Percentiles rank a stretch among this genome's conserved stretches.
phyloP scores from a whole-genome alignment of 2,113 vertebrate species.

The Malurus alboscapulatus region DNA sequence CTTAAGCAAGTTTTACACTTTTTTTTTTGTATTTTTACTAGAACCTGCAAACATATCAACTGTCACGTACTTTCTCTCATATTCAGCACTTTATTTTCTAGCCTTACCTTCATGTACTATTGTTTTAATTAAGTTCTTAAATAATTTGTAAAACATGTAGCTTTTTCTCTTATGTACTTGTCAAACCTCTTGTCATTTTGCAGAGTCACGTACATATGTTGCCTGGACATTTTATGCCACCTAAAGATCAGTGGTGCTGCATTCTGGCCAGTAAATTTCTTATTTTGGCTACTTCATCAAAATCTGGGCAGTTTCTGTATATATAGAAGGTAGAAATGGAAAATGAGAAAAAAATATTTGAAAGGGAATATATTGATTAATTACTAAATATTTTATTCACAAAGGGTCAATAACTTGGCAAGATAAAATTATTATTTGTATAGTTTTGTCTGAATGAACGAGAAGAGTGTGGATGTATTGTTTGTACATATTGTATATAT shows the following conservation, averaged over 20 bases:
- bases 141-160: constrained; percentile 69
- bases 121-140: constrained; percentile 72
- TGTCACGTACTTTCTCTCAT: constrained; percentile 74
- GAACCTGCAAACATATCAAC: constrained; percentile 68
- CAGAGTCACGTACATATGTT: constrained; percentile 88
- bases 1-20: constrained; percentile 49
- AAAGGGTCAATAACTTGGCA: constrained; percentile 97
- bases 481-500: constrained; percentile 99
- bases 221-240: constrained; percentile 95
- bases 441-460: constrained; percentile 99
- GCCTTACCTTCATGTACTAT: constrained; percentile 79
- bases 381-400: constrained; percentile 98
- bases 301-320: constrained; percentile 92
- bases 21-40: constrained; percentile 63
- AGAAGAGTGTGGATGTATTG: constrained; percentile 97
- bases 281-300: constrained; percentile 93
- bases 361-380: constrained; percentile 96
- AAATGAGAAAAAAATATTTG: constrained; percentile 90
- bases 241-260: constrained; percentile 91
- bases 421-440: constrained; percentile 99
- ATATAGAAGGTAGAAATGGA: constrained; percentile 93
- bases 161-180: constrained; percentile 81
- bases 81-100: constrained; percentile 83
- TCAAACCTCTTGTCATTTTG: constrained; percentile 81
- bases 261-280: constrained; percentile 96